Base-by-base conservation (phyloP, 2,113 vertebrate genomes). In the Rattus rattus region DNA sequence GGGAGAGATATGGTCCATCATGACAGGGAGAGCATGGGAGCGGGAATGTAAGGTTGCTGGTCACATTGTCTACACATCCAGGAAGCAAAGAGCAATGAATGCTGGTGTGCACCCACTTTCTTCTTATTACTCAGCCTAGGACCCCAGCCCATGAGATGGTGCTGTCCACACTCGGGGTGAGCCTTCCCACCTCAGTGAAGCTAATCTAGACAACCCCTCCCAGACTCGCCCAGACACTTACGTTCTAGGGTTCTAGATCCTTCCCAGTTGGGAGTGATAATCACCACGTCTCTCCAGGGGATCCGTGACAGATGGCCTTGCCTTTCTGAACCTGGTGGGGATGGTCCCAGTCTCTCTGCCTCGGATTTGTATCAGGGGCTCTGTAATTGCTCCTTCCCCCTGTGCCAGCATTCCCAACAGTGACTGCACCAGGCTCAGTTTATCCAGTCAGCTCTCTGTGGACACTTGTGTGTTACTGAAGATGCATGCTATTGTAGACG, bases 401-500 rank as follows among this genome's bases (percentile, higher is more conserved):
- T 1, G 7, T 43, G 8, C 12, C 2, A 14, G 8, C 24, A 0
- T 6, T 47, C 56, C 56, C 76, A 20, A 22, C 70, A 4, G 1
- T 20, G 26, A 7, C 2, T 7, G 2, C 10, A 3, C 65, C 56
- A 0, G 0, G 2, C 39, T 72, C 5, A 0, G 4, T 26, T 7
- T 20, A 7, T 47, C 77, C 6, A 0, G 1, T 56, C 56, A 72
- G 13, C n/a, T 10, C 9, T 28, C 52, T 33, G 4, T 8, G 26
- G 56, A 36, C 36, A 13, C 13, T 16, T 36, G 6, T 4, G 52
- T 22, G 61, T 85, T 72, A 5, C 47, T 52, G 2, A 2, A 0
- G 20, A 24, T 61, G 20, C 5, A 24, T 39, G 28, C 19, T 26
- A 0, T 0, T 0, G 1, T 14, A 10, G 3, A 13, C 7, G 54